A percentile compares a stretch with the other conserved stretches of the same genome.
Evolutionary conservation across 2,113 vertebrate species (phyloP).

Genomic region (Bambusicola thoracicus): DNA sequence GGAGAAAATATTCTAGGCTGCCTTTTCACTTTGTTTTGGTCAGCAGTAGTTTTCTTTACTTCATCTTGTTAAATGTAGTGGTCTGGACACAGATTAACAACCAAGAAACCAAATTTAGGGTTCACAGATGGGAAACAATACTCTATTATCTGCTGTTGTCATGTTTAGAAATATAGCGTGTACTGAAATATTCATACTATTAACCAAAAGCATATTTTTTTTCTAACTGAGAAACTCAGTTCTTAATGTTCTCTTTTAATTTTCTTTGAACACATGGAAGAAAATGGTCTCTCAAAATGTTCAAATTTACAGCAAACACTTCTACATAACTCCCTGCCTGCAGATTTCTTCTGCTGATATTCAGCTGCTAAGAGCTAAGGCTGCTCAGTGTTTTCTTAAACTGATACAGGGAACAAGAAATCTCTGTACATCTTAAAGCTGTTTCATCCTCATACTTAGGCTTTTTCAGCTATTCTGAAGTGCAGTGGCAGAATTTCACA

Average conservation of each 20-base stretch:
- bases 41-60: background rate
- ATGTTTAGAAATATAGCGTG: background rate
- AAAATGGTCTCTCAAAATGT: background rate
- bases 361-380: background rate
- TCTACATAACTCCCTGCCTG: background rate
- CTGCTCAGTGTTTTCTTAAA: background rate
- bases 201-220: background rate
- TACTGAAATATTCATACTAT: background rate
- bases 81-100: background rate
- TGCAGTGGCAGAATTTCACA: background rate
- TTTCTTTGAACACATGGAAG: slow-evolving; percentile 11
- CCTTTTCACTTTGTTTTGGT: background rate
- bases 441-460: background rate
- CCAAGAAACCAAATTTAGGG: background rate
- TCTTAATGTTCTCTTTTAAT: slow-evolving; percentile 5
- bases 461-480: background rate
- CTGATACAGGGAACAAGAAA: background rate
- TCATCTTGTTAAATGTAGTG: background rate
- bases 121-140: background rate
- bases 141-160: background rate
- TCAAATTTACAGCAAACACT: slow-evolving; percentile 15
- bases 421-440: background rate
- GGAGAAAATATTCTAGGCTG: background rate
- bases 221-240: background rate
- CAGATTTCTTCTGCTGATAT: background rate